These are phyloP conservation scores for Boloria euphrosyne DNA, from an alignment of 2,888 invertebrate genomes.

Conservation along the genomic window DNA sequence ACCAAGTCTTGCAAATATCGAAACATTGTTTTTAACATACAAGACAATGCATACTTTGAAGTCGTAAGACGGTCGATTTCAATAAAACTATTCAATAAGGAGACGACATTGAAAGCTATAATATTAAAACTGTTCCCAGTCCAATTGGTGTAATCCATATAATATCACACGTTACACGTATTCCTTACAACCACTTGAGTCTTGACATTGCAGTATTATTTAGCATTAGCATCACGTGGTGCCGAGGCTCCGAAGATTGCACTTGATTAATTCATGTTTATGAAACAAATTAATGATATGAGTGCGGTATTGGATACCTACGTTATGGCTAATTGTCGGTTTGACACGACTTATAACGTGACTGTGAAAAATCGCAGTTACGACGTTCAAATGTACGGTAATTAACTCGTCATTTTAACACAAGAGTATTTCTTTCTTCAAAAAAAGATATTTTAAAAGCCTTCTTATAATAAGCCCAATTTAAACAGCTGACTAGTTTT, in stretches of 20 bases:
- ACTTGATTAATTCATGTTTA: constrained; percentile 75
- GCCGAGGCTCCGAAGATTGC: constrained; percentile 40
- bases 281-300: constrained; percentile 74
- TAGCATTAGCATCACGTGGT: constrained; percentile 65
- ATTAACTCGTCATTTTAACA: neutral
- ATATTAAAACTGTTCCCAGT: constrained; percentile 40
- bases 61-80: constrained; percentile 6
- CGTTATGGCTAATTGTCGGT: constrained; percentile 44
- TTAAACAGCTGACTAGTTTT: too few species aligned
- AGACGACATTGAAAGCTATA: constrained; percentile 33
- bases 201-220: constrained; percentile 68
- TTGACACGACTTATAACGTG: constrained; percentile 25
- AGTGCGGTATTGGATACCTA: constrained; percentile 44
- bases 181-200: constrained; percentile 67
- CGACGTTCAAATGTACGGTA: neutral
- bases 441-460: too few species aligned
- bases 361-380: constrained; percentile 20
- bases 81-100: constrained; percentile 19
- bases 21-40: constrained; percentile 10
- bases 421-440: too few species aligned
- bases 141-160: constrained; percentile 61
- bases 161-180: constrained; percentile 46
- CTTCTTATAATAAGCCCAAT: too few species aligned
- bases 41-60: constrained; percentile 6
- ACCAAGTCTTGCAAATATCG: neutral